Base-by-base conservation (phyloP, 2,797 vertebrate species). In the Xiphophorus birchmanni region DNA sequence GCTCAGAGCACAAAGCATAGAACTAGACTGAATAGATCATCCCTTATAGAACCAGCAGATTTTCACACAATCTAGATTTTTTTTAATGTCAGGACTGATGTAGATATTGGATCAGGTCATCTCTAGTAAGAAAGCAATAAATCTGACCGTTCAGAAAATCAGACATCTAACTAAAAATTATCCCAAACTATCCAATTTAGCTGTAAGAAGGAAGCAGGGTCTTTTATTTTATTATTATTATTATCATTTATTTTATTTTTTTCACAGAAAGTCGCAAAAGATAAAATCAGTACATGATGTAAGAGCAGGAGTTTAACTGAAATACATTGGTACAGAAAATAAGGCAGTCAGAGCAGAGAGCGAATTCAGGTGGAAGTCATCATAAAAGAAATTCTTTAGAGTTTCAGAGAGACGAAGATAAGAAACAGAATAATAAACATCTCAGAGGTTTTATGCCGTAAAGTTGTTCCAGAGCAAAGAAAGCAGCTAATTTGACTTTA, bases 261-360 rank as follows among this genome's bases (percentile, higher is more conserved):
- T 69, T 8, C 1, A 4, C 26, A n/a, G 42, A 72, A 45, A 72
- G 5, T 45, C 42, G 15, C 37, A 1, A 26, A 37, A 69, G 65
- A 26, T 40, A 8, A 72, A 45, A 45, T 45, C n/a, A 29, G 69
- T 0, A 17, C 26, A 29, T 72, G 69, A 47, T n/a, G 37, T 75
- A 60, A 75, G 37, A 58, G 37, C 26, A 75, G 52, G 42, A 40
- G 54, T 44, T 54, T 54, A 75, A 29, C 52, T 75, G 40, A 75
- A 75, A 75, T 29, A 23, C 4, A 23, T 40, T 21, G 73, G 48
- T 37, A 26, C 32, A 26, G 32, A 54, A 44, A 17, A 44, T 10
- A 42, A 44, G 42, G 52, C 13, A 56, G 50, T 37, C 23, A 21
- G 40, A 44, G 52, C 15, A 32, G 74, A 29, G 40, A 75, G 13